A percentile compares a stretch with the other conserved stretches of the same genome.
phyloP scores from a whole-genome alignment of 2,888 invertebrate genomes.

The Tipula unca region DNA sequence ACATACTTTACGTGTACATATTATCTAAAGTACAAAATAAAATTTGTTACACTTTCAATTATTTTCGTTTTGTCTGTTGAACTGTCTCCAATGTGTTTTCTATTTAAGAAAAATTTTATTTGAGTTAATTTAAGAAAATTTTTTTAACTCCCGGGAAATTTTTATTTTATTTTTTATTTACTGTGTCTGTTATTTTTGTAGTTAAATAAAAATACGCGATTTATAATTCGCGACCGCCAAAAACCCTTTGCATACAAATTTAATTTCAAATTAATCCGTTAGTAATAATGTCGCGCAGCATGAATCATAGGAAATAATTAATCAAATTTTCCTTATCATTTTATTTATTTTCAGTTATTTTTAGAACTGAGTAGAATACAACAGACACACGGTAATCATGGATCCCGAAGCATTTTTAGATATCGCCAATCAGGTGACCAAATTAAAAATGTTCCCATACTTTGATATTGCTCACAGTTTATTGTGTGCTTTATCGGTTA shows the following conservation, averaged over 20 bases:
- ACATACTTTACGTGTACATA: neutral
- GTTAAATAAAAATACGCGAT: neutral
- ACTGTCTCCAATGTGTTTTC: neutral
- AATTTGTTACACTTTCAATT: neutral
- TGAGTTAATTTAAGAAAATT: neutral
- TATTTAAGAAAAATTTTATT: neutral
- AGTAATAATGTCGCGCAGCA: neutral
- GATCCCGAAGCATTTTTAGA: slow-evolving; percentile 95
- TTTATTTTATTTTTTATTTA: neutral
- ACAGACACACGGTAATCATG: slow-evolving; percentile 46
- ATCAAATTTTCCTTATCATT: neutral
- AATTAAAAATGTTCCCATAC: slow-evolving; percentile 98
- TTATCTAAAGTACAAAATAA: neutral
- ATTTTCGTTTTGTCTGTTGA: neutral
- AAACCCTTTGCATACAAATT: neutral
- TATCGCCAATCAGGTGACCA: slow-evolving; percentile 97
- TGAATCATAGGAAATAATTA: neutral
- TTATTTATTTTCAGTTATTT: neutral
- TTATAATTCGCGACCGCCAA: neutral
- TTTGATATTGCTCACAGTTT: slow-evolving; percentile 98
- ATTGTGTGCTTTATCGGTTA: slow-evolving; percentile 86
- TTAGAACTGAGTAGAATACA: neutral
- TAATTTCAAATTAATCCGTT: neutral
- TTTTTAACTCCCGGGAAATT: neutral
- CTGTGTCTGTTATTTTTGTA: neutral